These are phyloP conservation scores for Psittacula cyanocephala DNA, from an alignment of 2,113 vertebrate genomes.

Conservation along the genomic window DNA sequence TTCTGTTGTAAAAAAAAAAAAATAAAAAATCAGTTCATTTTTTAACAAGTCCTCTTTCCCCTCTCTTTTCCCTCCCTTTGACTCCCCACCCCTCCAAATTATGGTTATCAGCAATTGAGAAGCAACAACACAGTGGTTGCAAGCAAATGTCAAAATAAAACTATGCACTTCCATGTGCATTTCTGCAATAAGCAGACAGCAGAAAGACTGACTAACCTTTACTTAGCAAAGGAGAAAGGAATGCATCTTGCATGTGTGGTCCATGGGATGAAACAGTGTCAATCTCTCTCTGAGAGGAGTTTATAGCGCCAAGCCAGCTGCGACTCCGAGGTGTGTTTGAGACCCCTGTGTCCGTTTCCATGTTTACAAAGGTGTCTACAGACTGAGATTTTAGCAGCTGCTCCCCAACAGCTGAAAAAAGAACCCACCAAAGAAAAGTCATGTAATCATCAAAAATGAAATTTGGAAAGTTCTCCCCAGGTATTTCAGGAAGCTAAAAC, in stretches of 20 bases:
- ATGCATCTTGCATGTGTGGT: slow-evolving; percentile 91
- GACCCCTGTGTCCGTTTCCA: slow-evolving; percentile 82
- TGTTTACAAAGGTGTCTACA: slow-evolving; percentile 86
- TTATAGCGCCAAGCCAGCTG: slow-evolving; percentile 86
- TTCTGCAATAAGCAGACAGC: neutral
- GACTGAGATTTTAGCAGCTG: slow-evolving; percentile 90
- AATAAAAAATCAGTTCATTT: neutral
- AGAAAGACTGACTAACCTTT: slow-evolving; percentile 85
- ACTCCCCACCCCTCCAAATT: neutral
- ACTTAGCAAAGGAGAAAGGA: slow-evolving; percentile 91
- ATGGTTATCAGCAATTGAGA: neutral
- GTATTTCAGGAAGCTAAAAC: neutral
- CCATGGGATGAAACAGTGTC: slow-evolving; percentile 86
- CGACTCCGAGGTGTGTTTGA: slow-evolving; percentile 77
- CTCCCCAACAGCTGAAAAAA: slow-evolving; percentile 78
- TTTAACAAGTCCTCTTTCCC: neutral
- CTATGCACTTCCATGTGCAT: neutral
- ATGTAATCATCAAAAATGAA: neutral
- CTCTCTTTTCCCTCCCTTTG: neutral
- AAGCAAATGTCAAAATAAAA: neutral
- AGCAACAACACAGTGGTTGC: neutral
- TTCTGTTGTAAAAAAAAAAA: neutral
- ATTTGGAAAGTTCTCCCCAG: neutral
- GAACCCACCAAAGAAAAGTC: neutral
- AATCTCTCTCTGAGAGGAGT: slow-evolving; percentile 80